A percentile compares a stretch with the other conserved stretches of the same genome.
phyloP scores from a whole-genome alignment of 92 coral and sea anemone species.

The Galaxea fascicularis region DNA sequence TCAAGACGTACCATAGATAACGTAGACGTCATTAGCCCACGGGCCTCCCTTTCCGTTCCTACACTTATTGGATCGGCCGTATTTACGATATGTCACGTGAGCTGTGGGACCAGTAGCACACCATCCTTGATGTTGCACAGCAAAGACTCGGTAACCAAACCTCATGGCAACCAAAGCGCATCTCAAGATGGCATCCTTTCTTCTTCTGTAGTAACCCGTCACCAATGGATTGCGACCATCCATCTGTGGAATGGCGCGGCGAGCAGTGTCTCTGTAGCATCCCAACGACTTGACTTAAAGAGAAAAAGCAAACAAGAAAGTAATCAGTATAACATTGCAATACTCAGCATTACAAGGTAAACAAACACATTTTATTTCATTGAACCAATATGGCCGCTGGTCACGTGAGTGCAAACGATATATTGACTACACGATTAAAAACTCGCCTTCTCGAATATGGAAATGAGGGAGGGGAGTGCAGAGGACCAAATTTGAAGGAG shows the following conservation, averaged over 20 bases:
- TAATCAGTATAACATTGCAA: not conserved
- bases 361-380: not conserved
- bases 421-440: too few species aligned
- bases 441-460: too few species aligned
- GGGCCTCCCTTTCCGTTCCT: slow-evolving; percentile 72
- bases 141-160: slow-evolving; percentile 42
- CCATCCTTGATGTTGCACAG: slow-evolving; percentile 64
- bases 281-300: slow-evolving; percentile 35
- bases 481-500: too few species aligned
- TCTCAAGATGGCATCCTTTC: slow-evolving; percentile 34
- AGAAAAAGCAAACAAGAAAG: not conserved
- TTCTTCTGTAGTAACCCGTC: slow-evolving; percentile 31
- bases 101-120: slow-evolving; percentile 73
- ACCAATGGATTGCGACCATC: slow-evolving; percentile 35
- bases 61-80: slow-evolving; percentile 64
- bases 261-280: slow-evolving; percentile 41
- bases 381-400: too few species aligned
- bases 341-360: not conserved
- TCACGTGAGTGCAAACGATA: not conserved
- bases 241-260: slow-evolving; percentile 50
- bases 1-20: slow-evolving; percentile 7
- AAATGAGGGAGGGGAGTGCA: too few species aligned
- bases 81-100: slow-evolving; percentile 60
- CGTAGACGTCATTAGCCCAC: slow-evolving; percentile 70
- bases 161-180: slow-evolving; percentile 46